A percentile compares a stretch with the other conserved stretches of the same genome.
phyloP scores from a whole-genome alignment of 2,797 vertebrate species.

The Danio aesculapii region DNA sequence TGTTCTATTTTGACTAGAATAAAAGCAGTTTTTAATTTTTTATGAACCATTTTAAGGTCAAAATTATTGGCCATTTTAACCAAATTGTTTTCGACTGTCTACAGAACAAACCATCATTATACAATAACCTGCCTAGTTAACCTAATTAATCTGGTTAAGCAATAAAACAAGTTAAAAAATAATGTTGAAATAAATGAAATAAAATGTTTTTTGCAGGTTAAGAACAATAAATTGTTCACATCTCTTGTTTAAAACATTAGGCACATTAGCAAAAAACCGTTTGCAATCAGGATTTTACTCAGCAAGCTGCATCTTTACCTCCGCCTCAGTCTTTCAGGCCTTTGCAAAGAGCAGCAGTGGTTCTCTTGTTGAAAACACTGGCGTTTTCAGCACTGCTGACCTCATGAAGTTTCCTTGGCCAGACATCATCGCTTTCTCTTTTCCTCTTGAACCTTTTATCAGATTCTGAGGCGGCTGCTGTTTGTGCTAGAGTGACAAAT shows the following conservation, averaged over 20 bases:
- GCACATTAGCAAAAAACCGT: background rate
- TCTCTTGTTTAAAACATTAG: background rate
- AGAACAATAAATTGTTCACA: background rate
- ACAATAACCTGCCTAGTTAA: too few species aligned
- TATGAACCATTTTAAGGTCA: too few species aligned
- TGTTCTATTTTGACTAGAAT: too few species aligned
- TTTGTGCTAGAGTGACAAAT: conserved; percentile 26
- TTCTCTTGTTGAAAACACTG: conserved; percentile 48
- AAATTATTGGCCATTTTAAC: too few species aligned
- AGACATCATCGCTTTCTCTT: conserved; percentile 21
- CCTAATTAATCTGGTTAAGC: too few species aligned
- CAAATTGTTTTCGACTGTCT: too few species aligned
- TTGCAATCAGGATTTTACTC: conserved; percentile 16
- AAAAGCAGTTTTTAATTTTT: too few species aligned
- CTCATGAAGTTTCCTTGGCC: conserved; percentile 33
- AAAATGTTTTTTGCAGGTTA: too few species aligned
- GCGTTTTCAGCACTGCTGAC: conserved; percentile 47
- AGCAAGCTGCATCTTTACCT: conserved; percentile 20
- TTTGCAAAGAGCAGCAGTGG: conserved; percentile 34
- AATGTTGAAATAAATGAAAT: too few species aligned
- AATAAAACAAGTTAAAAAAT: too few species aligned
- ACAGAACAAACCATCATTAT: too few species aligned
- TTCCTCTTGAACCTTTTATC: conserved; percentile 41
- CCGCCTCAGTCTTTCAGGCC: conserved; percentile 37
- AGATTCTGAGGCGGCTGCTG: conserved; percentile 19